Evolutionary conservation across 2,888 invertebrate genomes (phyloP).

Genomic region (Patella caerulea): DNA sequence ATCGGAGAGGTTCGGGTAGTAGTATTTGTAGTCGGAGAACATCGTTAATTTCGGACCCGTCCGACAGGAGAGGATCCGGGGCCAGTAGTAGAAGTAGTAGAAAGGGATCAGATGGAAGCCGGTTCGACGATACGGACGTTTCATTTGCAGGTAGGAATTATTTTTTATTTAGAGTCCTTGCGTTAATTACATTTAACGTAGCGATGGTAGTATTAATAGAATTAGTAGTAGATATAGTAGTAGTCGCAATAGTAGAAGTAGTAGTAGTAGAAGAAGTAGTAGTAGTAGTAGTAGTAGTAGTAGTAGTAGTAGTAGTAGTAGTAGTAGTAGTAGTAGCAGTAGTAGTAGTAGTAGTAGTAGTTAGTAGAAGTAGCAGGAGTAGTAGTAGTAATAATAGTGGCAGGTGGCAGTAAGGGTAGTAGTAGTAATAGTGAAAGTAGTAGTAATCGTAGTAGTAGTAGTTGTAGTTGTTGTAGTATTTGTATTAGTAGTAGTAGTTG

Average conservation of each 20-base stretch:
- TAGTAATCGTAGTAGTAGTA: not conserved
- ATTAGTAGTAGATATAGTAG: no score
- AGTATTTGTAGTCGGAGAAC: slow-evolving; percentile 61
- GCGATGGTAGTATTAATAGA: no score
- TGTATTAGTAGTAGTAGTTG: not conserved
- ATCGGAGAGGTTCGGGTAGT: slow-evolving; percentile 59
- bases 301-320: no score
- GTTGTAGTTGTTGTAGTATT: slow-evolving; percentile 10
- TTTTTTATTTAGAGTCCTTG: not conserved
- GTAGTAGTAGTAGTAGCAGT: slow-evolving; percentile 6
- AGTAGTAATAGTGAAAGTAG: no score
- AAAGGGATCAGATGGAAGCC: slow-evolving; percentile 61
- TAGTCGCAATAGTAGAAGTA: no score
- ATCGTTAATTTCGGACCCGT: slow-evolving; percentile 60
- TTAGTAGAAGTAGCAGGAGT: slow-evolving; percentile 9
- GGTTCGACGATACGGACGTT: slow-evolving; percentile 62
- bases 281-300: no score
- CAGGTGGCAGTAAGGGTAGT: not conserved
- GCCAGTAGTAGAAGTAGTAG: slow-evolving; percentile 53
- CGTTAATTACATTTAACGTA: not conserved
- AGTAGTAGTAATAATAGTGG: slow-evolving; percentile 12
- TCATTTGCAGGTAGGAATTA: slow-evolving; percentile 53
- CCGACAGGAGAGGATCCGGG: slow-evolving; percentile 58
- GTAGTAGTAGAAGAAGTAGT: no score
- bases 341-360: slow-evolving; percentile 4